Evolutionary conservation across 2,888 invertebrate genomes (phyloP).

Genomic region (Polydrusus tereticollis): DNA sequence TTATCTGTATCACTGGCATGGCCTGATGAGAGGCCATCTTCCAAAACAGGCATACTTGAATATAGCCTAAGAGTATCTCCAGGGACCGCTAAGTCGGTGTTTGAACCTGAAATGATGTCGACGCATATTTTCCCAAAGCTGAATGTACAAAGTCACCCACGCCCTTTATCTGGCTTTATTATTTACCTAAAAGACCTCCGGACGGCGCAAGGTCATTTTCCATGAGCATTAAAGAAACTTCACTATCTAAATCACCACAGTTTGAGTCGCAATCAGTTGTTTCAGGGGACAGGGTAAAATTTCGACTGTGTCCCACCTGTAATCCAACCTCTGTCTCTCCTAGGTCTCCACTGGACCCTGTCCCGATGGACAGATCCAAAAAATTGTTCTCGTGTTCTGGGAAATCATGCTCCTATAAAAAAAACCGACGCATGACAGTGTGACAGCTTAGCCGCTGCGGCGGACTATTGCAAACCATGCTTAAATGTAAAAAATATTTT

Average conservation of each 20-base stretch:
- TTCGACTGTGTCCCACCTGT: conserved; percentile 80
- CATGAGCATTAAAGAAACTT: conserved; percentile 83
- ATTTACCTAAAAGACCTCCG: conserved; percentile 62
- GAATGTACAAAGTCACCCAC: too few species aligned
- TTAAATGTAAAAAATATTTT: background rate
- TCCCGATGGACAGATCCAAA: conserved; percentile 73
- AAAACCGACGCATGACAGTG: background rate
- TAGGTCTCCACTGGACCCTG: conserved; percentile 75
- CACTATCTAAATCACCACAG: conserved; percentile 88
- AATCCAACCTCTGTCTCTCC: conserved; percentile 76
- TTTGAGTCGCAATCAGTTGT: conserved; percentile 94
- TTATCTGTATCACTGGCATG: conserved; percentile 94
- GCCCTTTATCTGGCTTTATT: too few species aligned
- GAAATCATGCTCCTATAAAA: conserved; percentile 67
- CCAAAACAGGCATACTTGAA: conserved; percentile 90
- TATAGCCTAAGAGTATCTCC: conserved; percentile 77
- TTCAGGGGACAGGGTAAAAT: conserved; percentile 92
- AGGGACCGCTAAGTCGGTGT: conserved; percentile 73
- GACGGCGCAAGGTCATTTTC: conserved; percentile 73
- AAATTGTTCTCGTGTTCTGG: conserved; percentile 73
- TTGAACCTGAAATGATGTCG: conserved; percentile 70
- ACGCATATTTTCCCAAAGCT: too few species aligned
- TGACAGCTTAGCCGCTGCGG: background rate
- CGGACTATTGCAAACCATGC: conserved; percentile 8
- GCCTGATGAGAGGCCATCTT: conserved; percentile 94